Evolutionary conservation across 2,113 vertebrate species (phyloP).

Genomic region (Thalassarche chlororhynchos): DNA sequence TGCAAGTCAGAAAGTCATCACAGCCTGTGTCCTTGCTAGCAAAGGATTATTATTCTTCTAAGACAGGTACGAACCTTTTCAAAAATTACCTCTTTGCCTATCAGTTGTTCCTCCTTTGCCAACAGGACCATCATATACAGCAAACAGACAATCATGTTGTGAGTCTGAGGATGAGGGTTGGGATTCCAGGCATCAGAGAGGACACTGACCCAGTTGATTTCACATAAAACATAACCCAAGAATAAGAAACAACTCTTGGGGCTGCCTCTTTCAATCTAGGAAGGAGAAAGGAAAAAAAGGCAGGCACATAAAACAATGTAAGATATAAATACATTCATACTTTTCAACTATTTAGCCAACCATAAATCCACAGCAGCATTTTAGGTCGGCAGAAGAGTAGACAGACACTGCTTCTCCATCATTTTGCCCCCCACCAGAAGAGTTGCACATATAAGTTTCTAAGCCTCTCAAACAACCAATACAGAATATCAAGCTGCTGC

Average conservation of each 20-base stretch:
- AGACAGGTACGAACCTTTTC: background rate
- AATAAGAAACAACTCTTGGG: conserved; percentile 97
- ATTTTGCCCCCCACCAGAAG: background rate
- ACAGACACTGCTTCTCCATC: background rate
- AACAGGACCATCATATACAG: conserved; percentile 93
- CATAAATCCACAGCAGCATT: background rate
- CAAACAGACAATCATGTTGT: conserved; percentile 89
- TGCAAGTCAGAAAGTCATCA: background rate
- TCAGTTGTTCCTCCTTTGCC: conserved; percentile 89
- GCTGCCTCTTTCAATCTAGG: conserved; percentile 94
- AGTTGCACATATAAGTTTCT: background rate
- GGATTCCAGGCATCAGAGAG: conserved; percentile 87
- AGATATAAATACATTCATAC: background rate
- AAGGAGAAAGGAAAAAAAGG: background rate
- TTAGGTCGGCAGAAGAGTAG: background rate
- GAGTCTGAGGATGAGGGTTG: conserved; percentile 71
- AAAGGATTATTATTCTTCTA: background rate
- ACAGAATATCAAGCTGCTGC: background rate
- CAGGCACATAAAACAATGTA: background rate
- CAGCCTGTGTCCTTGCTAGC: background rate
- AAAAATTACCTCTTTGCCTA: conserved; percentile 80
- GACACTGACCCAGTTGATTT: conserved; percentile 96
- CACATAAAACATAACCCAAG: conserved; percentile 89
- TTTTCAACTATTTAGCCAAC: background rate
- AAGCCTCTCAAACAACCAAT: background rate